These are phyloP conservation scores for Mermis nigrescens DNA, from an alignment of 2,888 invertebrate species.

Conservation along the genomic window DNA sequence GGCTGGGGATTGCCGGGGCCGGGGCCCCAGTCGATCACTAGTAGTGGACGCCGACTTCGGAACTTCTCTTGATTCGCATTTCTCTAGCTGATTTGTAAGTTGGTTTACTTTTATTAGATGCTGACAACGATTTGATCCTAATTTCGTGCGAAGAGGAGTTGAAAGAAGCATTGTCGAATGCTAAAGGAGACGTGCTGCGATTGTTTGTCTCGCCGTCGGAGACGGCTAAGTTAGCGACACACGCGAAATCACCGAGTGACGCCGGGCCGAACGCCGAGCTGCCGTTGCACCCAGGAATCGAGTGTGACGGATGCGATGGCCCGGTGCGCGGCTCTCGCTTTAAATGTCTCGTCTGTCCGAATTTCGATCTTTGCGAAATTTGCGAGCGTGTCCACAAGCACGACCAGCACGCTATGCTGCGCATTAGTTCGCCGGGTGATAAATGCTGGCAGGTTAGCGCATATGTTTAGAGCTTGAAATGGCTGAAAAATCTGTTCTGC, in stretches of 20 bases:
- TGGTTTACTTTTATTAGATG: too few relatives aligned
- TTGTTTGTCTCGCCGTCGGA: constrained; percentile 25
- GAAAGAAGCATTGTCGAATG: constrained; percentile 40
- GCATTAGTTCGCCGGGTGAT: constrained; percentile 40
- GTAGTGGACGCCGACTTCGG: too few relatives aligned
- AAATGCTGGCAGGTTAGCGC: constrained; percentile 3
- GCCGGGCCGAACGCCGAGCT: constrained; percentile 11
- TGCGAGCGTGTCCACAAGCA: constrained; percentile 51
- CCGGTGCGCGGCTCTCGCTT: constrained; percentile 50
- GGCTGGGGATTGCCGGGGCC: too few relatives aligned
- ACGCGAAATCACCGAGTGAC: not conserved
- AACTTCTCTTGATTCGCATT: too few relatives aligned
- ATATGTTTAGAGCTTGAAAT: too few relatives aligned
- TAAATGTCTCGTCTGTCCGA: constrained; percentile 58
- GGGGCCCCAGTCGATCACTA: too few relatives aligned
- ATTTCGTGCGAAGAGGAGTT: constrained; percentile 50
- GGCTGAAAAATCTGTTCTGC: too few relatives aligned
- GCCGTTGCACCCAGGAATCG: constrained; percentile 42
- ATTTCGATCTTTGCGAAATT: constrained; percentile 58
- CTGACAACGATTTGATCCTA: constrained; percentile 45
- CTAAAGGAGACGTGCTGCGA: constrained; percentile 30
- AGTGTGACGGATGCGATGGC: constrained; percentile 53
- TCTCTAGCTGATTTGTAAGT: too few relatives aligned
- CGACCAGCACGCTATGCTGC: constrained; percentile 56
- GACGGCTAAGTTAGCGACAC: constrained; percentile 1